These are phyloP conservation scores for Anastrepha ludens DNA, from an alignment of 1,140 invertebrate species.

Conservation along the genomic window DNA sequence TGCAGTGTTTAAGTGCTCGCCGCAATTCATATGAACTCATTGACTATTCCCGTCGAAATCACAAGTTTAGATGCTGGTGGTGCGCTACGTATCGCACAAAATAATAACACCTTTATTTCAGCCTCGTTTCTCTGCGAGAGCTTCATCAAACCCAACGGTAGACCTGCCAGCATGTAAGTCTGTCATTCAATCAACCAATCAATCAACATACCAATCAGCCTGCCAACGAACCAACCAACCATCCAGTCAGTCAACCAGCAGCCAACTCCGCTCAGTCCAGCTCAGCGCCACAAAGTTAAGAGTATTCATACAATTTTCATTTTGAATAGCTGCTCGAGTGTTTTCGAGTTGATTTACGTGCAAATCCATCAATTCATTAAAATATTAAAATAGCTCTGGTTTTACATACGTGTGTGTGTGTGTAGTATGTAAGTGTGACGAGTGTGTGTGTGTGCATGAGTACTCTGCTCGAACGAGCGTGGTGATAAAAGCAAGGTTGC, in stretches of 20 bases:
- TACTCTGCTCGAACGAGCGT: no score
- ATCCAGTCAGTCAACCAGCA: neutral
- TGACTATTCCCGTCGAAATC: constrained; percentile 20
- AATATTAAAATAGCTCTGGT: constrained; percentile 48
- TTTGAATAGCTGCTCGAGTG: constrained; percentile 39
- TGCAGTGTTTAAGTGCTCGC: neutral
- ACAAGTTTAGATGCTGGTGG: neutral
- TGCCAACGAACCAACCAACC: neutral
- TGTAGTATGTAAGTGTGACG: neutral
- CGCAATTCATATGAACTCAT: constrained; percentile 1
- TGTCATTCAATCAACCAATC: constrained; percentile 39
- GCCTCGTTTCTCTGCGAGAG: neutral
- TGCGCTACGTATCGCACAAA: neutral
- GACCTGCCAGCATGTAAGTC: neutral
- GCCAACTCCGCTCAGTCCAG: neutral
- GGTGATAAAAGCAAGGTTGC: no score
- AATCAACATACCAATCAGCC: neutral
- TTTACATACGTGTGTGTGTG: neutral
- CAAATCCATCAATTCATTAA: constrained; percentile 52
- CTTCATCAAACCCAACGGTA: neutral
- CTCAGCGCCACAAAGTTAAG: neutral
- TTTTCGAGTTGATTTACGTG: constrained; percentile 51
- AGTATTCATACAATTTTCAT: constrained; percentile 43
- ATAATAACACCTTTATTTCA: constrained; percentile 37
- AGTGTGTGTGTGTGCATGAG: neutral